These are phyloP conservation scores for Candidula unifasciata DNA, from an alignment of 2,888 invertebrate genomes.

Conservation along the genomic window DNA sequence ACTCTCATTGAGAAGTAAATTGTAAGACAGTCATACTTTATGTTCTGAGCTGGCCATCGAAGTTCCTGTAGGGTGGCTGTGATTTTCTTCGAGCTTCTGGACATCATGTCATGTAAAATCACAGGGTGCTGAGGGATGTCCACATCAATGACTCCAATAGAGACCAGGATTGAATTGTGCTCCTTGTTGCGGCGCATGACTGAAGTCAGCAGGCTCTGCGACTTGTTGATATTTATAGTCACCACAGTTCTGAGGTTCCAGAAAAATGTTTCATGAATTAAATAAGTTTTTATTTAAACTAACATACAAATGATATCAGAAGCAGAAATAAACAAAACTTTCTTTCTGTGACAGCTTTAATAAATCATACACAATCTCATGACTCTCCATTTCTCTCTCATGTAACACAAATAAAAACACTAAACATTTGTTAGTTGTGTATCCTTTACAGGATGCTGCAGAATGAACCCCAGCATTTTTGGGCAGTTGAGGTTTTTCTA, in stretches of 20 bases:
- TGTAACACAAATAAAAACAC: too few relatives aligned
- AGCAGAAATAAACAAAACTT: too few relatives aligned
- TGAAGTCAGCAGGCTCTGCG: constrained; percentile 93
- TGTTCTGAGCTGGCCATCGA: constrained; percentile 63
- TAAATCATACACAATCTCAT: too few relatives aligned
- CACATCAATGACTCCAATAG: constrained; percentile 92
- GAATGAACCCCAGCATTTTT: too few relatives aligned
- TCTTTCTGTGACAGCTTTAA: too few relatives aligned
- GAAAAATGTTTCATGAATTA: constrained; percentile 4
- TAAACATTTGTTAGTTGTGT: too few relatives aligned
- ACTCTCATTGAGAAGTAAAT: too few relatives aligned
- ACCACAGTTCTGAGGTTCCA: constrained; percentile 88
- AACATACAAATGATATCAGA: neutral
- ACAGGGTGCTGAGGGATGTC: constrained; percentile 99
- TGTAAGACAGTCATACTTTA: constrained; percentile 33
- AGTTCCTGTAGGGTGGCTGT: constrained; percentile 91
- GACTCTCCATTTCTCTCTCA: too few relatives aligned
- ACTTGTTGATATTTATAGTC: constrained; percentile 93
- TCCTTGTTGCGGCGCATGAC: constrained; percentile 84
- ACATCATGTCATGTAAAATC: constrained; percentile 97
- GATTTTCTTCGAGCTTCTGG: constrained; percentile 91
- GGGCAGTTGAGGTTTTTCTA: too few relatives aligned
- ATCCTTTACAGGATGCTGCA: too few relatives aligned
- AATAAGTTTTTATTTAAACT: too few relatives aligned
- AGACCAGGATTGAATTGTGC: constrained; percentile 88